Base-by-base conservation (phyloP, 2,888 invertebrate species). In the Beris morrisii region DNA sequence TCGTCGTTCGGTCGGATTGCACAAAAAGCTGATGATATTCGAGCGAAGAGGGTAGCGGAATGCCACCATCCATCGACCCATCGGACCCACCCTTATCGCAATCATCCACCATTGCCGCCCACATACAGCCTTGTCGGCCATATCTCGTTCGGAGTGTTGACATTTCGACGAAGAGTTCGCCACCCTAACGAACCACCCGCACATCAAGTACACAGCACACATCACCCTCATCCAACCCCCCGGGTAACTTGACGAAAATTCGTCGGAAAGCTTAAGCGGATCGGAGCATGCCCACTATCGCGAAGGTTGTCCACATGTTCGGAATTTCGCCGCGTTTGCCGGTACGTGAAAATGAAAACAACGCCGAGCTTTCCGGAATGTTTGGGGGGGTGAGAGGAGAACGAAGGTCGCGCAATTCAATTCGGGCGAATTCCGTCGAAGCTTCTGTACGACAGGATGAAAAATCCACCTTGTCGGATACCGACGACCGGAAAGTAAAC, bases 71-170 rank as follows among this genome's bases (percentile, higher is more conserved):
- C n/a, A n/a, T n/a, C n/a, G n/a, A n/a, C 2, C 48, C 50, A 59
- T 28, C 48, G 31, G 5, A 56, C 54, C 53, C 3, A 2, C 53
- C 22, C 22, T 7, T 22, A 53, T 13, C 22, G 7, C 28, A 11
- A 52, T 4, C 48, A 48, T 3, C 38, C 38, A 52, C 15, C 5
- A 11, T 11, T 5, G 2, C 50, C 50, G 15, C 30, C 32, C 48
- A 32, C 13, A 4, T 45, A 58, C 28, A 58, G 45, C 59, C n/a
- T n/a, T n/a, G n/a, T n/a, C n/a, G 48, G 0, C 48, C 31, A 59
- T 50, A 32, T 48, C 59, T 22, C 50, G 59, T 13, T 59, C 32
- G n/a, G 48, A 59, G 50, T 59, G 59, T 59, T 59, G 50, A 59
- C 48, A 48, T 50, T 59, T 48, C 48, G 48, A 50, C 15, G 28